Evolutionary conservation across 2,888 invertebrate species (phyloP), one percentile per base, ranked within the genome.

Genomic region (Hypena proboscidalis): DNA sequence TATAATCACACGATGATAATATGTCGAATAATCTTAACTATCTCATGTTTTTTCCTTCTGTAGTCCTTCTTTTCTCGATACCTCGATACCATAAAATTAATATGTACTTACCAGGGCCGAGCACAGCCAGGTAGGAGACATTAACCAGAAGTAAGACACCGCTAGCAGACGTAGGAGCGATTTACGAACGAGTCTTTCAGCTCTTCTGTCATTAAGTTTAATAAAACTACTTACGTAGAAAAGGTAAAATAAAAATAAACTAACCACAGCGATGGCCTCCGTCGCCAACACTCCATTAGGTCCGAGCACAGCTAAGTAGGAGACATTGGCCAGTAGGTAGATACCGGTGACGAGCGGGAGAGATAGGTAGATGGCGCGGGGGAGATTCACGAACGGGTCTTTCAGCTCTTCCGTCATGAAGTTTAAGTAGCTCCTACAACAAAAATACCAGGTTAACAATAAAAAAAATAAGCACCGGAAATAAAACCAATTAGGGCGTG

Each of bases 131-230:
- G 82, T 98, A 98, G 0, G 98, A 94, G 59, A 97, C 91, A 81
- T 98, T 98, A 0, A 97, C 97, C 54, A 98, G 82, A 30, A 98
- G 93, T 80, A 98, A 98, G 62, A 98, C 96, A 0, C 92, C 86
- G 0, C 98, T 98, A 97, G 73, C 98, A 98, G 8, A 98, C 98
- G 38, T 97, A 93, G 1, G 98, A 98, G 11, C 98, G 91, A 87
- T 98, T 98, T 67, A 94, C 94, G 74, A 95, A 97, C 1, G 97
- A 97, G 80, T 97, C 93, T 67, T 94, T 94, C 13, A 98, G 82
- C 81, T 98, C 98, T 82, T 98, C 97, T 1, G 97, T 98, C 95
- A 98, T 97, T 77, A 97, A 97, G 85, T 97, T 98, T 44, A 98
- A 85, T n/a, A n/a, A n/a, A n/a, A n/a, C n/a, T n/a, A n/a, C n/a